phyloP scores from a whole-genome alignment of 2,888 invertebrate species.

The Nemapogon koenigi region DNA sequence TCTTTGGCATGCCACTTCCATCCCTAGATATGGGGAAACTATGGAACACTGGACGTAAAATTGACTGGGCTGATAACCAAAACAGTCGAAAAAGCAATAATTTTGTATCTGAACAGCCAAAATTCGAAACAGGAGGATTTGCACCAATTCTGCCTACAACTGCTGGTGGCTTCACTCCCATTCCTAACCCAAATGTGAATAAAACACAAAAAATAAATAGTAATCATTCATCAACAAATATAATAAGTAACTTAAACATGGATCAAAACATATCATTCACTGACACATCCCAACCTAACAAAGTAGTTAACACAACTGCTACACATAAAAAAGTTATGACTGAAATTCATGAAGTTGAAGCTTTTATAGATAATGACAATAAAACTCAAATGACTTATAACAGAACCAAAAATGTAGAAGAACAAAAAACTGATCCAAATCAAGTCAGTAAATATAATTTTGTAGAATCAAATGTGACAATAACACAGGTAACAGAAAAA shows the following conservation, averaged over 20 bases:
- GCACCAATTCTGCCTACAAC: slow-evolving; percentile 75
- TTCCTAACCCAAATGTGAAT: slow-evolving; percentile 47
- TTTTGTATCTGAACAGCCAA: slow-evolving; percentile 56
- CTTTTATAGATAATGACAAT: slow-evolving; percentile 44
- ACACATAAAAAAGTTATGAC: slow-evolving; percentile 46
- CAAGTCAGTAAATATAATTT: slow-evolving; percentile 47
- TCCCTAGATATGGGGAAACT: slow-evolving; percentile 73
- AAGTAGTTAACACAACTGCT: slow-evolving; percentile 31
- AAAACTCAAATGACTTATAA: slow-evolving; percentile 48
- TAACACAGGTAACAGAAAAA: slow-evolving; percentile 50
- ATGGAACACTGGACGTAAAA: slow-evolving; percentile 54
- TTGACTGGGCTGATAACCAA: slow-evolving; percentile 49
- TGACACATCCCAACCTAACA: slow-evolving; percentile 29
- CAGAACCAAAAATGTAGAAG: slow-evolving; percentile 49
- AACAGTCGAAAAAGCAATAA: slow-evolving; percentile 25
- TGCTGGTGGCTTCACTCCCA: slow-evolving; percentile 76
- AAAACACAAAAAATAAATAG: slow-evolving; percentile 25
- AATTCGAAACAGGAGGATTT: slow-evolving; percentile 79
- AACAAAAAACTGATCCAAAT: slow-evolving; percentile 41
- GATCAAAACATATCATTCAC: slow-evolving; percentile 25
- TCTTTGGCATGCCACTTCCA: slow-evolving; percentile 85
- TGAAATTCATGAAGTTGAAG: slow-evolving; percentile 51
- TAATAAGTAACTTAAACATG: slow-evolving; percentile 26
- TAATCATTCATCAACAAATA: slow-evolving; percentile 20
- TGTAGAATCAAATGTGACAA: slow-evolving; percentile 51